These are phyloP conservation scores for Entomobrya multifasciata DNA, from an alignment of 2,888 invertebrate genomes.

Conservation along the genomic window DNA sequence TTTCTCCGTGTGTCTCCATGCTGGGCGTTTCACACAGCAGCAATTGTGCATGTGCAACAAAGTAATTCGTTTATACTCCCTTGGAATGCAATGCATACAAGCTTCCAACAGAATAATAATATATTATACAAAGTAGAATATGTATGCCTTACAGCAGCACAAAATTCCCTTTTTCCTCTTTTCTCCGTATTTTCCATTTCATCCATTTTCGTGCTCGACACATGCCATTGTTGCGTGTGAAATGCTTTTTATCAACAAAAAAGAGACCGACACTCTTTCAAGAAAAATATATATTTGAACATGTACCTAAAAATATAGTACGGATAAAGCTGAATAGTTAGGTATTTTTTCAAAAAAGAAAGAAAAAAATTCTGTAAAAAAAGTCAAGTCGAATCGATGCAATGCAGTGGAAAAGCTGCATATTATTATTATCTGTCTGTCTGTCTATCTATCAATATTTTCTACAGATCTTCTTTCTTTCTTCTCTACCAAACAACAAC, in stretches of 20 bases:
- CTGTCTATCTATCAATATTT: no score
- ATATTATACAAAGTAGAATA: not conserved
- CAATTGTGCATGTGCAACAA: conserved; percentile 66
- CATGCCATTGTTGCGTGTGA: conserved; percentile 75
- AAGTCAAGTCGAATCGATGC: no score
- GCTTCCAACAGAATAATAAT: not conserved
- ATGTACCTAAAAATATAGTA: not conserved
- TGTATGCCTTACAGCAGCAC: conserved; percentile 54
- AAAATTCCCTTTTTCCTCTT: conserved; percentile 6
- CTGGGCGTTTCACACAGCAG: conserved; percentile 52
- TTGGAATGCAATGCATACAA: no score
- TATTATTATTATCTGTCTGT: no score
- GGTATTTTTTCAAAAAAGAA: conserved; percentile 30
- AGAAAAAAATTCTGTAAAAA: no score
- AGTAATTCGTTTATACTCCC: conserved; percentile 69
- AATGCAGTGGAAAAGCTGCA: not conserved
- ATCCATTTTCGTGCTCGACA: no score
- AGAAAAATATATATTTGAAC: conserved; percentile 25
- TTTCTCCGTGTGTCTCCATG: not conserved
- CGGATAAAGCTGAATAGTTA: not conserved
- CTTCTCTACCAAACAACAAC: not conserved
- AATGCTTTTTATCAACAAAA: conserved; percentile 75
- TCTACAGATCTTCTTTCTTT: no score
- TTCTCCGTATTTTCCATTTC: conserved; percentile 11
- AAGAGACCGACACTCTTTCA: conserved; percentile 66